A percentile compares a stretch with the other conserved stretches of the same genome.
Conservation (phyloP, 2,797 vertebrate genomes). For the Spatula clypeata region DNA sequence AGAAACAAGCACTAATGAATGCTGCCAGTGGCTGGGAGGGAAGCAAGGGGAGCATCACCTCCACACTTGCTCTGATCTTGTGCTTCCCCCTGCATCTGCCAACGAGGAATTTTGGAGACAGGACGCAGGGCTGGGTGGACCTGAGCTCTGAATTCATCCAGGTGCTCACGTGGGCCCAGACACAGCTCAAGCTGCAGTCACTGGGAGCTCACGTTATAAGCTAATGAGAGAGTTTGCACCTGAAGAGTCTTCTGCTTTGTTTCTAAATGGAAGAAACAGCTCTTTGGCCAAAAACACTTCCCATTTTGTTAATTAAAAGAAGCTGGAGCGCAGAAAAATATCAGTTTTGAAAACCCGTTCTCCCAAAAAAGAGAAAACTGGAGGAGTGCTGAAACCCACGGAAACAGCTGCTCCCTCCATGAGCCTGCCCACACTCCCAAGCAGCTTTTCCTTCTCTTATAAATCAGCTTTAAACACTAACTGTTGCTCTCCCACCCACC, state of each 20-base stretch:
- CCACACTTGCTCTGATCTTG: rapidly evolving
- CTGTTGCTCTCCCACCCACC: not conserved
- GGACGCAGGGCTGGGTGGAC: not conserved
- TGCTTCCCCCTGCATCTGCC: rapidly evolving
- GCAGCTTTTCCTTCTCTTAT: not conserved
- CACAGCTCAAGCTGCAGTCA: not conserved
- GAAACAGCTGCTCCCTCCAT: not conserved
- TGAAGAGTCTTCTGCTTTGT: not conserved
- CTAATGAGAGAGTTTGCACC: not conserved
- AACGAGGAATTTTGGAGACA: not conserved
- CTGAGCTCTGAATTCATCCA: not conserved
- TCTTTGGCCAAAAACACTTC: not conserved
- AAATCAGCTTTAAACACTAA: not conserved
- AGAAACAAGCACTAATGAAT: not conserved
- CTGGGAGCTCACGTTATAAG: not conserved
- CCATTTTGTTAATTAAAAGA: not conserved
- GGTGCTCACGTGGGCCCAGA: not conserved
- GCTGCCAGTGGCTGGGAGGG: not conserved
- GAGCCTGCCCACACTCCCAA: not conserved
- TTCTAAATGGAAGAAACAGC: rapidly evolving
- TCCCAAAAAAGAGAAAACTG: not conserved
- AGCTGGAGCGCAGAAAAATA: not conserved
- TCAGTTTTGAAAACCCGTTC: not conserved
- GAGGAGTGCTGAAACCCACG: not conserved
- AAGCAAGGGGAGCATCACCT: not conserved